Conservation (phyloP, 2,888 invertebrate genomes). For the Periphyllus acericola region DNA sequence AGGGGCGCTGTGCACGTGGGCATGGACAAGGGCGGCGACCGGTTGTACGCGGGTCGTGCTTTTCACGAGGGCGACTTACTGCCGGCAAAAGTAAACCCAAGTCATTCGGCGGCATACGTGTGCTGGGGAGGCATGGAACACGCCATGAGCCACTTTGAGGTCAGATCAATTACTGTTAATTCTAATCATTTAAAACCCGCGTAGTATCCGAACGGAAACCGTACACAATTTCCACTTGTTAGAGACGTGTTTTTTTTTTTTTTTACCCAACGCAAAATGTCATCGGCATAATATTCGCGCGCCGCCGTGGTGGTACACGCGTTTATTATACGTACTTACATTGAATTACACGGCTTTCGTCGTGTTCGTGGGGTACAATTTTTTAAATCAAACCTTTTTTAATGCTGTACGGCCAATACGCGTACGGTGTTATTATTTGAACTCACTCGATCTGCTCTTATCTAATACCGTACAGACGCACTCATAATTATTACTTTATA, state of each 20-base stretch:
- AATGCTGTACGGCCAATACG: no score
- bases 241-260: background rate
- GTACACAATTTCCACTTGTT: background rate
- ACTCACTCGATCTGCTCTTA: no score
- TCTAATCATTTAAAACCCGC: conserved; percentile 11
- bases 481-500: no score
- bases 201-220: background rate
- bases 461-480: no score
- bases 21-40: conserved; percentile 76
- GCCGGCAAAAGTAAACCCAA: conserved; percentile 66
- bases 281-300: background rate
- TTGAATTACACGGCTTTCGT: background rate
- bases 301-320: no score
- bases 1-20: conserved; percentile 73
- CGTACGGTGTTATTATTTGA: no score
- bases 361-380: background rate
- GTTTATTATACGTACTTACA: no score
- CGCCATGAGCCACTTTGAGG: conserved; percentile 65
- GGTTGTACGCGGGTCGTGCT: conserved; percentile 78
- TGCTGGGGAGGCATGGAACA: conserved; percentile 65
- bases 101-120: conserved; percentile 65
- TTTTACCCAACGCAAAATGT: background rate
- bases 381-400: background rate
- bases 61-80: conserved; percentile 66
- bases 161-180: conserved; percentile 62